These are phyloP conservation scores for Ophraella communa DNA, from an alignment of 2,888 invertebrate genomes.

Conservation along the genomic window DNA sequence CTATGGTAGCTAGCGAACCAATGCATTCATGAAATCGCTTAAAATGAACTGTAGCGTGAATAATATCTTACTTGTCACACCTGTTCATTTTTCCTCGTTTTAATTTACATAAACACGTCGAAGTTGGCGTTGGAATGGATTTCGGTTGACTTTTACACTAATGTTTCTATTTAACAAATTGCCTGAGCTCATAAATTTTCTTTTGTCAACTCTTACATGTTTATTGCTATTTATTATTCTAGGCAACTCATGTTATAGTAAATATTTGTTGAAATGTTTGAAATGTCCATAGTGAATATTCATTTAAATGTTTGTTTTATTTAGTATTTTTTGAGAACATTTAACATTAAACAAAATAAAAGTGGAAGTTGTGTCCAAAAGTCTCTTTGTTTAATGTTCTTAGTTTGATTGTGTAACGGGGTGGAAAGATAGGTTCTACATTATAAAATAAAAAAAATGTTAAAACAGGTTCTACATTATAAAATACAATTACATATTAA, in stretches of 20 bases:
- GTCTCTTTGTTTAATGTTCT: too few species aligned
- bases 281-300: too few species aligned
- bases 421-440: too few species aligned
- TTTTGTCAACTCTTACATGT: background rate
- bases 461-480: too few species aligned
- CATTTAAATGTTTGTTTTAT: too few species aligned
- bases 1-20: constrained; percentile 6
- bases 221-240: constrained; percentile 15
- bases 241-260: background rate
- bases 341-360: too few species aligned
- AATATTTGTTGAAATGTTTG: too few species aligned
- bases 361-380: too few species aligned
- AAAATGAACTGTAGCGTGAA: constrained; percentile 35
- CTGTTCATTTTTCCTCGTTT: constrained; percentile 36
- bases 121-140: constrained; percentile 28
- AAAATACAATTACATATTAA: too few species aligned
- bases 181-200: constrained; percentile 23
- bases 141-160: constrained; percentile 31
- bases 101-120: constrained; percentile 38
- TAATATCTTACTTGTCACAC: constrained; percentile 39
- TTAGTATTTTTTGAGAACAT: too few species aligned
- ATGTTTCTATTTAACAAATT: constrained; percentile 36
- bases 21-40: constrained; percentile 32
- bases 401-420: too few species aligned
- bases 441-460: too few species aligned